Evolutionary conservation across 2,888 invertebrate species (phyloP), one percentile per base, ranked within the genome.

Genomic region (Idaea dimidiata): DNA sequence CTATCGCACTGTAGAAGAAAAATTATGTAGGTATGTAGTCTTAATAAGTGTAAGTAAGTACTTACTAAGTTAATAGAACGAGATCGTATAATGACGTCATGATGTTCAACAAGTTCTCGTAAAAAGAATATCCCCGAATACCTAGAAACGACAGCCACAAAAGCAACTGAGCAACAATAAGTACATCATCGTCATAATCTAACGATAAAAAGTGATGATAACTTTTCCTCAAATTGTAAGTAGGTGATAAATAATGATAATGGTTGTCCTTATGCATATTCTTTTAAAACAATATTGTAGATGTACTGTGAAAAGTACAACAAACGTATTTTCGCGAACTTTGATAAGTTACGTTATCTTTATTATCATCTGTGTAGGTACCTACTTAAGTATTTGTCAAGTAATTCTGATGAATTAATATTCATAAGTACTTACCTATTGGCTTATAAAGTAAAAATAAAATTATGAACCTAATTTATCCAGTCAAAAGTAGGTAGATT

Each of bases 241-340:
- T 43, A 43, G 43, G 43, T 43, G 43, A 8, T 43, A 43, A 43
- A 43, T 24, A 24, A 53, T 62, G 43, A 43, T 43, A 43, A 43
- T 43, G 43, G 43, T 43, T 43, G 43, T 43, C 8, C 43, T 14
- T 43, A 43, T 43, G 43, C 43, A 43, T 43, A 43, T 43, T 43
- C n/a, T 43, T 8, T 43, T 43, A 7, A 43, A 43, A 8, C 10
- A 7, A 43, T 43, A 5, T 43, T 4, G 6, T 43, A 43, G 8
- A 8, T 32, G 8, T 43, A 18, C 59, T 59, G 57, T 31, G 24
- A 14, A 43, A 43, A 43, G 8, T 14, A 43, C 8, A 14, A 14
- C 8, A 8, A 43, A 14, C 65, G 64, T 66, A 67, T 67, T 72
- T 66, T 69, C 62, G 66, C 65, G 60, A 66, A 69, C 65, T 65